Evolutionary conservation across 1,140 invertebrate species (phyloP).

Genomic region (Megathymus violae): DNA sequence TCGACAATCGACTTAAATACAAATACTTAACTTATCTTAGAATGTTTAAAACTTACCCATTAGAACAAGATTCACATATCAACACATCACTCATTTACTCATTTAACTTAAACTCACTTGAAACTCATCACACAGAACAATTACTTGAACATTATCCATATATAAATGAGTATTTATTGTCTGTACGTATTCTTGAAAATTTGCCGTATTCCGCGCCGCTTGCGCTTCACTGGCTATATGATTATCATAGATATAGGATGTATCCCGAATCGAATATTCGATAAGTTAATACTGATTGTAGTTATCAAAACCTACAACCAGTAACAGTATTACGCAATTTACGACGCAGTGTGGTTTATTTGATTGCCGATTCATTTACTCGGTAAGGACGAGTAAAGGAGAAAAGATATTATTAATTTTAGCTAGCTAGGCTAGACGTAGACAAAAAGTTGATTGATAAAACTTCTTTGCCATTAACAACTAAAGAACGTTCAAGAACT

Average conservation of each 20-base stretch:
- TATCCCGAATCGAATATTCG: constrained; percentile 17
- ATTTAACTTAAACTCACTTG: not conserved
- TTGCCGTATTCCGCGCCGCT: not conserved
- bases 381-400: no score
- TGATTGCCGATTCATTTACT: no score
- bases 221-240: constrained; percentile 3
- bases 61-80: constrained; percentile 23
- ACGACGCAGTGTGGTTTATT: constrained; percentile 9
- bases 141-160: not conserved
- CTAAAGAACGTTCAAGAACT: no score
- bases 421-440: no score
- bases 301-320: constrained; percentile 10
- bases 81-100: constrained; percentile 17
- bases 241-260: constrained; percentile 27
- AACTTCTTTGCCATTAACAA: no score
- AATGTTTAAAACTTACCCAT: constrained; percentile 34
- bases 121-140: not conserved
- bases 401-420: no score
- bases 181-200: not conserved
- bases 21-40: no score
- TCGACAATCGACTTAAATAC: no score
- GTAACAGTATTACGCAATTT: constrained; percentile 23
- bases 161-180: not conserved
- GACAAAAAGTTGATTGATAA: no score
- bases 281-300: constrained; percentile 17